Evolutionary conservation across 53 echinoderm and acorn worm genomes (phyloP), one percentile per base, ranked within the genome.

Genomic region (Echinarachnius parma): DNA sequence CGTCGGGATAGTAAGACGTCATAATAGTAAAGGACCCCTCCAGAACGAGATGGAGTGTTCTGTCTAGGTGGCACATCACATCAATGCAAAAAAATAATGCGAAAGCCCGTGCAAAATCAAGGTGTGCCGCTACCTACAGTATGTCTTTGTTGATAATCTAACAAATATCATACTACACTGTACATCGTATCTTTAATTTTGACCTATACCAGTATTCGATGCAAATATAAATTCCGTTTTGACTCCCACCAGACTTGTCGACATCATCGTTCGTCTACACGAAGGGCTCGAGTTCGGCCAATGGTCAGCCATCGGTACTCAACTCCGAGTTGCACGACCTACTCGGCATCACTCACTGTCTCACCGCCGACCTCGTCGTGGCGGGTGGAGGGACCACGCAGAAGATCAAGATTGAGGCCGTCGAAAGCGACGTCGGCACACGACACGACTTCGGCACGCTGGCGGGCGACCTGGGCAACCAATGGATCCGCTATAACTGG

Each of bases 401-500:
- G 24, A 7, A 26, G 44, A 15, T 72, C 37, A 9, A 2, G 37
- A 54, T 72, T n/a, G 74, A 72, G 33, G 57, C 44, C 26, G 5
- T 44, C 7, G 74, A 72, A 57, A 37, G 26, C 21, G 34, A 14
- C 25, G 18, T 28, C 0, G 16, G 1, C 5, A 27, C 0, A 28
- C 10, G 26, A 15, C n/a, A 37, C 16, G 0, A 16, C 16, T 5
- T 72, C 14, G 74, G 22, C 1, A 56, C 57, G 15, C 57, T 72
- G 5, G 16, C 57, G 2, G 57, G 74, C 7, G 57, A 72, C 18
- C 14, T 37, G 42, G 39, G 56, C 1, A 22, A 5, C 2, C 18
- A 21, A 5, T 72, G 56, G 56, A 11, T 44, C 26, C 35, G 57
- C 16, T 55, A 57, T 14, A 72, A 72, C 44, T 72, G 74, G 74